These are phyloP conservation scores for Calliopum simillimum DNA, from an alignment of 2,888 invertebrate species.

Conservation along the genomic window DNA sequence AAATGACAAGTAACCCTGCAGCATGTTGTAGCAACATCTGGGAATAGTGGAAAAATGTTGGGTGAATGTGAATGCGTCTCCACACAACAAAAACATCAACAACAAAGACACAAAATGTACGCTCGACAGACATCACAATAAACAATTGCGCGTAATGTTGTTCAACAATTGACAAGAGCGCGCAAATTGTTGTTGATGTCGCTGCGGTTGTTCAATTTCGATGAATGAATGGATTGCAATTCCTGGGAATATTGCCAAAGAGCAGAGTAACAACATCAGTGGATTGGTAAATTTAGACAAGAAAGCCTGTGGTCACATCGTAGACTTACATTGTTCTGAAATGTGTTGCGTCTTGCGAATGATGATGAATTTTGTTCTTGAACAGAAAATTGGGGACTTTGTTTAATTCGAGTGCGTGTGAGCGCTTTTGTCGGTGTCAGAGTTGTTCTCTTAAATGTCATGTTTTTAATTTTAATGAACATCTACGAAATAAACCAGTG, in stretches of 20 bases:
- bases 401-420: conserved; percentile 38
- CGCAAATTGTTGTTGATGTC: conserved; percentile 47
- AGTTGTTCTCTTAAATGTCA: conserved; percentile 51
- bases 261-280: conserved; percentile 19
- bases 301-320: background rate
- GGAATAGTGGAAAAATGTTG: conserved; percentile 23
- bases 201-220: conserved; percentile 35
- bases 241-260: conserved; percentile 35
- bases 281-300: background rate
- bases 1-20: conserved; percentile 3
- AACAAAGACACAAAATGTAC: conserved; percentile 37
- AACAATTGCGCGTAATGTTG: conserved; percentile 50
- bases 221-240: conserved; percentile 21
- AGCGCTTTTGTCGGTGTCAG: conserved; percentile 45
- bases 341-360: too few species aligned
- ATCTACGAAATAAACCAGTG: too few species aligned
- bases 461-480: conserved; percentile 42
- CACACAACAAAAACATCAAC: conserved; percentile 27
- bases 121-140: conserved; percentile 17
- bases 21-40: conserved; percentile 12
- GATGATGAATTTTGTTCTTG: background rate
- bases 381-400: background rate
- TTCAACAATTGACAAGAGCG: conserved; percentile 48
- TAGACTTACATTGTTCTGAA: too few species aligned
- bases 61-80: background rate